Evolutionary conservation across 1,140 invertebrate species (phyloP).

Genomic region (Copidosoma floridanum): DNA sequence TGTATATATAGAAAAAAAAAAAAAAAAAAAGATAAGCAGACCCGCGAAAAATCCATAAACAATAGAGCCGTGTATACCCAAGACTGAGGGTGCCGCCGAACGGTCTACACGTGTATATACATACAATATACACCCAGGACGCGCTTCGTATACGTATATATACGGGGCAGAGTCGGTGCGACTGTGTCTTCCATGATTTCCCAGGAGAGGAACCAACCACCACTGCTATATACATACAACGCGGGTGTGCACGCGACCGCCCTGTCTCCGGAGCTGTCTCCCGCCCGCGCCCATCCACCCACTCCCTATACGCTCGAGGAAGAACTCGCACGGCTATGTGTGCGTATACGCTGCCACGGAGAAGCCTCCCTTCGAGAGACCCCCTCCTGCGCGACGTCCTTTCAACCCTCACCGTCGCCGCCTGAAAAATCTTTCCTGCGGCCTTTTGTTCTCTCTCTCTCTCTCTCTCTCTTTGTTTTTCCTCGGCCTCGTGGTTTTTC

Average conservation of each 20-base stretch:
- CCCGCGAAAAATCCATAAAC: too few species aligned
- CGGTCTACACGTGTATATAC: constrained; percentile 8
- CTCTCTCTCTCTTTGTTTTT: background rate
- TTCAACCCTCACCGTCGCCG: too few species aligned
- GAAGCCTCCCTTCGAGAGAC: background rate
- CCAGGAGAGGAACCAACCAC: constrained; percentile 40
- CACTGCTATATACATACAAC: too few species aligned
- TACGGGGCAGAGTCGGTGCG: constrained; percentile 19
- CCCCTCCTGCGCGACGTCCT: background rate
- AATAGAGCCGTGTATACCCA: too few species aligned
- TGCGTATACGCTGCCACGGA: background rate
- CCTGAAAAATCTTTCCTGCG: too few species aligned
- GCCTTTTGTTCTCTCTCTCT: background rate
- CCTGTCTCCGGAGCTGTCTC: constrained; percentile 2
- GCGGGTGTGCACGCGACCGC: background rate
- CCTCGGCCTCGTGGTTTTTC: background rate
- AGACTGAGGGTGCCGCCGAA: too few species aligned
- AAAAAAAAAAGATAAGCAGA: background rate
- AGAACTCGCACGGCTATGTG: too few species aligned
- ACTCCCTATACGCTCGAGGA: background rate
- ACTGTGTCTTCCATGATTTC: constrained; percentile 54
- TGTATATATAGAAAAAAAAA: background rate
- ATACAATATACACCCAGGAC: background rate
- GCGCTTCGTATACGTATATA: constrained; percentile 4
- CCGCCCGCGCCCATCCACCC: constrained; percentile 10